Base-by-base conservation (phyloP, 1,140 invertebrate genomes). In the Brachionus asplanchnoidis region DNA sequence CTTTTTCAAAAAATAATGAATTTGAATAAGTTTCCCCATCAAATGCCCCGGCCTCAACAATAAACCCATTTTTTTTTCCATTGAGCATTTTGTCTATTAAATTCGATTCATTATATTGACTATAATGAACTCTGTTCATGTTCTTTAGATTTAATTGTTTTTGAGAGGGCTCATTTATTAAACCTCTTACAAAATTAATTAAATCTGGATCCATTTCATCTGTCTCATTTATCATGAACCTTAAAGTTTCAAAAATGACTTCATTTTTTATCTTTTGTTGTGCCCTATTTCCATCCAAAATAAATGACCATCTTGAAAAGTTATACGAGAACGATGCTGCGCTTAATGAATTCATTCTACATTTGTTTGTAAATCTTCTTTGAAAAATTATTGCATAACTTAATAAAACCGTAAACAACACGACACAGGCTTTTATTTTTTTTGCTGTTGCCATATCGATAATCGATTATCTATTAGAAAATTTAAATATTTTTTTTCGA, bases 1-100 rank as follows among this genome's bases (percentile, higher is more conserved):
- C 91, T 7, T 91, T 89, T 86, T 94, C 94, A 50, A 95, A 88
- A 91, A 92, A 94, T 82, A 92, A 89, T 0, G 92, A 93, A 77
- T 92, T 92, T 4, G 92, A 92, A 12, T 91, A 89, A 88, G 89
- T 89, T 85, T 91, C 90, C 0, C 92, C 92, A 85, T 92, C 90
- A 70, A 90, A 90, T 0, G 92, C 92, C 0, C 92, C 91, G 53
- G 91, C 90, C 88, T 93, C 92, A n/a, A 93, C 88, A 86, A 93
- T 92, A 28, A 91, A 88, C 23, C 91, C 91, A 60, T 87, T 66
- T 36, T 70, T 46, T 73, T 17, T 50, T 17, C 23, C 20, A n/a
- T 75, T 73, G 17, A 83, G 56, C 36, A 85, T 26, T 7, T 70
- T 44, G 42, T 87, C 88, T 26, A 87, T 86, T 26, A 23, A 2